Base-by-base conservation (phyloP, 2,888 invertebrate species). In the Coecobrya sp. region DNA sequence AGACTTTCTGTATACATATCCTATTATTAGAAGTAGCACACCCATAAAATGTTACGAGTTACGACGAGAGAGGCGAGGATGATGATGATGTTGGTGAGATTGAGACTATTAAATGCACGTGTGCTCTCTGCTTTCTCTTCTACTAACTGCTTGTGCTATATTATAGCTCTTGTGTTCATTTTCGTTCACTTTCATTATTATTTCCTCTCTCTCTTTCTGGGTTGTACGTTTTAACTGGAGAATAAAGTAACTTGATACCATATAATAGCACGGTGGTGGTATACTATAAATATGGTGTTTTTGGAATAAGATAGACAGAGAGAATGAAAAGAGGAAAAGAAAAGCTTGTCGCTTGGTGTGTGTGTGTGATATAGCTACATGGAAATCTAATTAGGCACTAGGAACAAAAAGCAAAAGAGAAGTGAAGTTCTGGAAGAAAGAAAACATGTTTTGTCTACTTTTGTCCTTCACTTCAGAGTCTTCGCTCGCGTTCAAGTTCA, bases 311-410 rank as follows among this genome's bases (percentile, higher is more conserved):
- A 42, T 42, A 42, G 4, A 49, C 49, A 49, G 49, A 13, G 42
- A 13, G 4, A 49, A 49, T 1, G 49, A 49, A 42, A 11, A 59
- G 59, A 22, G 68, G 30, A 25, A 1, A 27, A 73, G 19, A 10
- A n/a, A n/a, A 42, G 19, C 13, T 49, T 49, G 49, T 13, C 10
- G 13, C 11, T 13, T 42, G 68, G 4, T 27, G 13, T 27, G 68
- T 68, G 13, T 16, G 70, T 70, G n/a, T 73, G 30, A 0, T 42
- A n/a, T 5, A 8, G 16, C 42, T 73, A 73, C 36, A 73, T n/a
- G 73, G n/a, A n/a, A 73, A 73, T 73, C 73, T 73, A 73, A 73
- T 73, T 73, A 73, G 42, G 42, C 73, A 42, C 19, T 1, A 36
- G 19, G 13, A 42, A 19, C 68, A 19, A 27, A n/a, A 13, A 27